These are phyloP conservation scores for Pelochelys cantorii DNA, from an alignment of 2,797 vertebrate genomes.

Conservation along the genomic window DNA sequence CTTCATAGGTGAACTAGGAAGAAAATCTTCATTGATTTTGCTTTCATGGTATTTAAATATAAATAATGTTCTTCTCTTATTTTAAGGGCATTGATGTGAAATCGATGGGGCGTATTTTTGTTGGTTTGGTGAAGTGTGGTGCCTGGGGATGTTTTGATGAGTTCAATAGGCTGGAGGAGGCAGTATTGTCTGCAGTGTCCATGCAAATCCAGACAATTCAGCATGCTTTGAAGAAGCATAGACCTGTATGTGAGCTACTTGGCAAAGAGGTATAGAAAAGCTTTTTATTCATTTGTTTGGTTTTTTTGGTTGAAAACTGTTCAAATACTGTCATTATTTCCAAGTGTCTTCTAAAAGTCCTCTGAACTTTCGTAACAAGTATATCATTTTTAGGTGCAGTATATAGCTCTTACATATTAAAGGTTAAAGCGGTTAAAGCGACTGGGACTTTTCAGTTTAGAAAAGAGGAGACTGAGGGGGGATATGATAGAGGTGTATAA, in stretches of 20 bases:
- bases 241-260: slow-evolving; percentile 89
- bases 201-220: slow-evolving; percentile 99
- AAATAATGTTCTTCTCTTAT: slow-evolving; percentile 19
- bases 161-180: slow-evolving; percentile 97
- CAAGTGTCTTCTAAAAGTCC: not conserved
- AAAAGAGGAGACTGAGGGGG: too few species aligned
- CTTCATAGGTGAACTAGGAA: not conserved
- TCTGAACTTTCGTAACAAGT: not conserved
- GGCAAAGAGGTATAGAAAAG: slow-evolving; percentile 88
- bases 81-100: slow-evolving; percentile 97
- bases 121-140: slow-evolving; percentile 96
- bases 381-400: not conserved
- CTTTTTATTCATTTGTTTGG: not conserved
- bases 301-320: not conserved
- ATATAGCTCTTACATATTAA: not conserved
- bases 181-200: slow-evolving; percentile 96
- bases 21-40: not conserved
- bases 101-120: slow-evolving; percentile 98
- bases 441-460: too few species aligned
- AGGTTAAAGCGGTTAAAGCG: too few species aligned
- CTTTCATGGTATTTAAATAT: not conserved
- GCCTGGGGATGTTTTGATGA: slow-evolving; percentile 99
- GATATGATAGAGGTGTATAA: too few species aligned
- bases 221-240: slow-evolving; percentile 93
- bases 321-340: not conserved